Base-by-base conservation (phyloP, 2,797 vertebrate genomes). In the Mus spretus region DNA sequence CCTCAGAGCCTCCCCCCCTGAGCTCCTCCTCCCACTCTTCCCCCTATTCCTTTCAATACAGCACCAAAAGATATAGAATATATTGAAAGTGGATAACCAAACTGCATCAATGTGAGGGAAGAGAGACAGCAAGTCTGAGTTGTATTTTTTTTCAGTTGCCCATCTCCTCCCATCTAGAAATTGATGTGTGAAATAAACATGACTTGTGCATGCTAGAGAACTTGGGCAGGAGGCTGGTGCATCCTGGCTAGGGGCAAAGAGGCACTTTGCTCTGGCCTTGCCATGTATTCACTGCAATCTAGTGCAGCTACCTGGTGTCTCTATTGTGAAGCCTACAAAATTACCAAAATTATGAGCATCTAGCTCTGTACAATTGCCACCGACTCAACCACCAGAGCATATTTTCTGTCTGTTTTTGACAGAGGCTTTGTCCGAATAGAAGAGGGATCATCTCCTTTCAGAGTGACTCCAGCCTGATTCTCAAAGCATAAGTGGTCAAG, bases 361-460 rank as follows among this genome's bases (percentile, higher is more conserved):
- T 24, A 96, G 3, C 86, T 96, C 92, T 95, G 53, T 82, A 83
- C 88, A 92, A 84, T 96, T 93, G 91, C 89, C 89, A 94, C 44
- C 22, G 83, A 96, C 79, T 92, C 40, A 2, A 89, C 96, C 97
- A 95, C 96, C 96, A 97, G 97, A 96, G 95, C 87, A 8, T 96
- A 95, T 97, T 97, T 98, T 97, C 92, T 6, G 0, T 96, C 55
- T 63, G 0, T 95, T 97, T 95, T 65, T 96, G 92, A 96, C 92
- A 92, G 95, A 95, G 53, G 85, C 83, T 95, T 94, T 95, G 93
- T 97, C 88, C 93, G 92, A 96, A 94, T 88, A 95, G 89, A 95
- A 93, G 47, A 75, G 93, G 89, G 81, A 77, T 26, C 44, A 92
- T 94, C 93, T 96, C 90, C 96, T 97, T 97, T 96, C 89, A 95